Base-by-base conservation (phyloP, 2,797 vertebrate genomes). In the Diceros bicornis region DNA sequence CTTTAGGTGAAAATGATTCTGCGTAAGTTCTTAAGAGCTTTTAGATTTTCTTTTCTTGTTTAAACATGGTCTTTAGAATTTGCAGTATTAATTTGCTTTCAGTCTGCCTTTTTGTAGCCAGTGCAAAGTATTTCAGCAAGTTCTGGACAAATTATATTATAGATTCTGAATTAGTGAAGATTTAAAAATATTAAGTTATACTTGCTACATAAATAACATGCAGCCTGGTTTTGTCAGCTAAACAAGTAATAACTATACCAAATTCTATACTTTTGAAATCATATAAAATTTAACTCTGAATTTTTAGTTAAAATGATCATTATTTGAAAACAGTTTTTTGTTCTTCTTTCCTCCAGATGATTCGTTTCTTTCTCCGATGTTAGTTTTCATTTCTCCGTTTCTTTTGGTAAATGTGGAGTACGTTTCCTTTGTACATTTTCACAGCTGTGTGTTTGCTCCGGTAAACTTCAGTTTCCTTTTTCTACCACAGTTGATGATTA, bases 381-480 rank as follows among this genome's bases (percentile, higher is more conserved):
- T 97, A 85, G 17, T 86, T 75, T 90, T 93, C 61, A 14, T 87
- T 98, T 97, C 44, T 77, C 82, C 13, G 78, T 88, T 59, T 61
- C 92, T 85, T 29, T 17, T 23, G 14, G 7, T 57, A 14, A 59
- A 20, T 64, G 5, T 95, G 37, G 77, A 62, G 20, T 71, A 72
- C 64, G 93, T 96, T 79, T 79, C 50, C 13, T 95, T 89, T 92
- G 84, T 97, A 37, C 81, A 16, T 74, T 27, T 96, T 97, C 90
- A 91, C 75, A 97, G 61, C 62, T 94, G 69, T 78, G 41, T 97
- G 41, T 97, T 97, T 97, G 79, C 47, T 92, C 79, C 94, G 89
- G 0, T 94, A n/a, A 85, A 84, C 55, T 83, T 97, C 88, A 88
- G 50, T 34, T 87, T 97, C 92, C 34, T 82, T 87, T 96, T 88